phyloP scores from a whole-genome alignment of 1,140 invertebrate species.

The Caenorhabditis elegans region DNA sequence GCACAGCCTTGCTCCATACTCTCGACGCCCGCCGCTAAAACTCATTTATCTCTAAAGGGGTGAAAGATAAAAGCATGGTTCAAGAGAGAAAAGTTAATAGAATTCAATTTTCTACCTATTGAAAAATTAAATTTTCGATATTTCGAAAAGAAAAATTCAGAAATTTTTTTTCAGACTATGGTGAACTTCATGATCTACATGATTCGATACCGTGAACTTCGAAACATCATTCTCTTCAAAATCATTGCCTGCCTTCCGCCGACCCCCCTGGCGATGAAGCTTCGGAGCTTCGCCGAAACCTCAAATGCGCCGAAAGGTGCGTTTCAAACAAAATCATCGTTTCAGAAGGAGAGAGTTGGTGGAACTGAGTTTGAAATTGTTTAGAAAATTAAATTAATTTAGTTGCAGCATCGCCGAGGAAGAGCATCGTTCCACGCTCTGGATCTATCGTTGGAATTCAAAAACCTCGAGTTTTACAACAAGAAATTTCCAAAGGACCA shows the following conservation, averaged over 20 bases:
- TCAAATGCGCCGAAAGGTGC: conserved; percentile 10
- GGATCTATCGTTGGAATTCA: background rate
- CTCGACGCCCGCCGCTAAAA: too few species aligned
- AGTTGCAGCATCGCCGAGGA: background rate
- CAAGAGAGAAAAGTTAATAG: too few species aligned
- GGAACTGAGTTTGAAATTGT: background rate
- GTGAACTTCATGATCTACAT: conserved; percentile 41
- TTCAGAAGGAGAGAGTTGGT: background rate
- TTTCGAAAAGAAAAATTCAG: background rate
- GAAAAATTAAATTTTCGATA: too few species aligned
- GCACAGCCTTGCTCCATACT: too few species aligned
- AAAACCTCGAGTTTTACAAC: background rate
- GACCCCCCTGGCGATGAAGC: background rate
- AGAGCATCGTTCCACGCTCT: background rate
- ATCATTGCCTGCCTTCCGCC: background rate
- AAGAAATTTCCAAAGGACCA: background rate
- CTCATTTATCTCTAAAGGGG: too few species aligned
- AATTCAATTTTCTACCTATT: too few species aligned
- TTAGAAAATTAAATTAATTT: background rate
- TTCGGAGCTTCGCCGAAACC: background rate
- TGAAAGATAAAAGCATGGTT: too few species aligned
- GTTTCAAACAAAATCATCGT: background rate
- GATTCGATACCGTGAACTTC: conserved; percentile 23
- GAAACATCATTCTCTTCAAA: background rate
- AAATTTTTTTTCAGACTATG: conserved; percentile 18